Evolutionary conservation across 2,113 vertebrate species (phyloP).

Genomic region (Spermophilus dauricus): DNA sequence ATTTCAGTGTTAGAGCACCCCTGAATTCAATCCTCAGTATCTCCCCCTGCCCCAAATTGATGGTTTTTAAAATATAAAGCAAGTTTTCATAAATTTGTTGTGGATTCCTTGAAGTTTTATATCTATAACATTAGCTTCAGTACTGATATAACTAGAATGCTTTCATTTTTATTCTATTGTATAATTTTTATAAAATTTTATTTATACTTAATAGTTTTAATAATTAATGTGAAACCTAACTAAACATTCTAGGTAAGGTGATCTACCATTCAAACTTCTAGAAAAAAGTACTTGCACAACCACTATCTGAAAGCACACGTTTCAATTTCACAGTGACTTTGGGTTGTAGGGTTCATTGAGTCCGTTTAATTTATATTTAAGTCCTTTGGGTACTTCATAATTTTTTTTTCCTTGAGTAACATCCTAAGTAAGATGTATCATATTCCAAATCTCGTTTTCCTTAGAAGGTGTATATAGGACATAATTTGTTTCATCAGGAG

Average conservation of each 20-base stretch:
- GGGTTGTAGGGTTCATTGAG: background rate
- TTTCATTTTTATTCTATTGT: background rate
- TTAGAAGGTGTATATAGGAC: background rate
- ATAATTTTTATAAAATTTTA: background rate
- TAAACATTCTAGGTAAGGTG: background rate
- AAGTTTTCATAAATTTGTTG: conserved; percentile 15
- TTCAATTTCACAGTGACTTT: background rate
- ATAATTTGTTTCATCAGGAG: background rate
- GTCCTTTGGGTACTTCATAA: background rate
- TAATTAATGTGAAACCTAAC: background rate
- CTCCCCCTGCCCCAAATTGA: too few relatives aligned
- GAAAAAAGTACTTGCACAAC: background rate
- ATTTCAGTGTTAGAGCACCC: too few relatives aligned
- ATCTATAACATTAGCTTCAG: background rate
- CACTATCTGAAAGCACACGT: background rate
- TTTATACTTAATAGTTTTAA: conserved; percentile 3
- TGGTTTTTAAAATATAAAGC: conserved; percentile 25
- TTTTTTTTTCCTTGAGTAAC: background rate
- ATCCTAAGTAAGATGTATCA: background rate
- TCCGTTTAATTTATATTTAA: background rate
- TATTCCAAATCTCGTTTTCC: background rate
- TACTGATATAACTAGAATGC: background rate
- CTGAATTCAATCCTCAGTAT: too few relatives aligned
- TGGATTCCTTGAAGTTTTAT: conserved; percentile 1
- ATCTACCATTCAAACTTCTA: background rate